Percentiles rank a stretch among this genome's conserved stretches.
Evolutionary conservation across 1,140 invertebrate genomes (phyloP).

Genomic region (Pseudomyrmex pallidus): DNA sequence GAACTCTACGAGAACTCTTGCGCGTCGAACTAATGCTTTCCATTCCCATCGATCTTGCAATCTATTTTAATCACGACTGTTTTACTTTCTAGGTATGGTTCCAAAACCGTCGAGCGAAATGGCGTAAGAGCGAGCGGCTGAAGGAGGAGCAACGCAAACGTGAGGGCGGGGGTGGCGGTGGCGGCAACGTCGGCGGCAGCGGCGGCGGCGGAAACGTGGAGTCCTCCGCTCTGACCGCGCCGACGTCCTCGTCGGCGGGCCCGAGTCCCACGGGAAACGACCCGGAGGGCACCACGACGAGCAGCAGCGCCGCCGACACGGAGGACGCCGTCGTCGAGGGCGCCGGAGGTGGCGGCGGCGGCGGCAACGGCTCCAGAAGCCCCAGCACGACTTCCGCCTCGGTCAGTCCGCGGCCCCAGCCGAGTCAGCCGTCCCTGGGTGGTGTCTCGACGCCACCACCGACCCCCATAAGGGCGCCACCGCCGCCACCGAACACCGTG

Average conservation of each 20-base stretch:
- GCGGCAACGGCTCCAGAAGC: constrained; percentile 79
- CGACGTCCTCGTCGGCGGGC: constrained; percentile 79
- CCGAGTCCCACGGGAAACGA: constrained; percentile 78
- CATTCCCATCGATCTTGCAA: background rate
- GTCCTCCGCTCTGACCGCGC: constrained; percentile 67
- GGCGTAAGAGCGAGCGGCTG: constrained; percentile 95
- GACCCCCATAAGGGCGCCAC: constrained; percentile 78
- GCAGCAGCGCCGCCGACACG: constrained; percentile 78
- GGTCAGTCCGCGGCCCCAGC: constrained; percentile 82
- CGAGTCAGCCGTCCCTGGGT: constrained; percentile 81
- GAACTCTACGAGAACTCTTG: background rate
- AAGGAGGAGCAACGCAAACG: constrained; percentile 95
- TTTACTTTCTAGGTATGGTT: constrained; percentile 93
- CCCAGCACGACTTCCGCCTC: constrained; percentile 84
- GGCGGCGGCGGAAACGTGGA: constrained; percentile 58
- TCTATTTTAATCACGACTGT: background rate
- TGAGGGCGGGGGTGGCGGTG: constrained; percentile 89
- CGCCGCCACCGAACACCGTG: constrained; percentile 75
- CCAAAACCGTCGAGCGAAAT: constrained; percentile 96
- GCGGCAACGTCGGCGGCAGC: constrained; percentile 83
- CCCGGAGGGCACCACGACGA: constrained; percentile 70
- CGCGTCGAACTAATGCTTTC: background rate
- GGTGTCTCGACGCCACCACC: constrained; percentile 81
- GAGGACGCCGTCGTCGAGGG: constrained; percentile 76
- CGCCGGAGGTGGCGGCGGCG: constrained; percentile 73